Percentiles rank a stretch among this genome's conserved stretches.
Evolutionary conservation across 2,113 vertebrate species (phyloP).

Genomic region (Sarotherodon lohbergeri): DNA sequence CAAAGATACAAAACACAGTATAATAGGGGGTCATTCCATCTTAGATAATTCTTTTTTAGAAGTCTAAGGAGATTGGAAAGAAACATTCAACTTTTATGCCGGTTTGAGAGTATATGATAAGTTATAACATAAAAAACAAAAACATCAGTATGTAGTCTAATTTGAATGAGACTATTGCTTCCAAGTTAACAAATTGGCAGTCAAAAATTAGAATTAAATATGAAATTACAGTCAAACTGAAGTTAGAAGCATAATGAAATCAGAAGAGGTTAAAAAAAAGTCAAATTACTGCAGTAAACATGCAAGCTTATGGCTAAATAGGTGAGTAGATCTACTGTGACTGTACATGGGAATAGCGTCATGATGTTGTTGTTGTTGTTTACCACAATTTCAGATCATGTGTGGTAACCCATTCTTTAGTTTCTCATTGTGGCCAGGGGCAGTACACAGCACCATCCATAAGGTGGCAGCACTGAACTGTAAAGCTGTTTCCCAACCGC

Average conservation of each 20-base stretch:
- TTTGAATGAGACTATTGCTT: not conserved
- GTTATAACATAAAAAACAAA: not conserved
- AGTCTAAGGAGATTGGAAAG: not conserved
- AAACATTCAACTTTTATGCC: not conserved
- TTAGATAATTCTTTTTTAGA: not conserved
- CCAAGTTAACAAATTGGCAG: not conserved
- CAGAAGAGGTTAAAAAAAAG: not conserved
- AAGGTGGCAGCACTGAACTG: not conserved
- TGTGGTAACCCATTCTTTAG: not conserved
- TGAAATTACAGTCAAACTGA: not conserved
- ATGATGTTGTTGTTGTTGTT: not conserved
- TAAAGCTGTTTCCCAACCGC: not conserved
- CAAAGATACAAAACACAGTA: not conserved
- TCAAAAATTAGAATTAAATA: not conserved
- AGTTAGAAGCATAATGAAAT: not conserved
- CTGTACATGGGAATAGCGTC: not conserved
- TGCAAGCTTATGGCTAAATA: not conserved
- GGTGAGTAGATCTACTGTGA: not conserved
- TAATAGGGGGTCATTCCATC: not conserved
- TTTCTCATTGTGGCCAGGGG: not conserved
- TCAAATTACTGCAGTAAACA: not conserved
- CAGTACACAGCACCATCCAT: not conserved
- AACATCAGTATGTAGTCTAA: not conserved
- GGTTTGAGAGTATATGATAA: not conserved
- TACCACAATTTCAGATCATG: not conserved